Percentiles rank a stretch among this genome's conserved stretches.
Conservation (phyloP, 64 coral and sea anemone genomes). For the Actinia tenebrosa region DNA sequence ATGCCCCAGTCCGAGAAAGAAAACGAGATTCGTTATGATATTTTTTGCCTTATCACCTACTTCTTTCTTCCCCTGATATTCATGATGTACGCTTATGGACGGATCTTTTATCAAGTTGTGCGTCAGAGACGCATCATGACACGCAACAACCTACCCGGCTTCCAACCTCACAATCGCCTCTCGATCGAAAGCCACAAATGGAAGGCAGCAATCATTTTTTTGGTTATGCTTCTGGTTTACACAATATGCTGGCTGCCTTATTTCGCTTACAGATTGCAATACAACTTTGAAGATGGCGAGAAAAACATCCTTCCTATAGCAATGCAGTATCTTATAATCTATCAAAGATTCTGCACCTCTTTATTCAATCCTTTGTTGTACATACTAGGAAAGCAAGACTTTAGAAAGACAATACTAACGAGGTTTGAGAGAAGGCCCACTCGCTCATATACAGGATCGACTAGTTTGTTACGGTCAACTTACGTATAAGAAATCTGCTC, state of each 20-base stretch:
- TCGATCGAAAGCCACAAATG: constrained; percentile 21
- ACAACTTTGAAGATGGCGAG: not conserved
- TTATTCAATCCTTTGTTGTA: constrained; percentile 43
- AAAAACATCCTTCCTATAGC: not conserved
- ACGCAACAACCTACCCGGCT: not conserved
- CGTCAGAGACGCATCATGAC: not conserved
- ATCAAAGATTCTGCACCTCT: constrained; percentile 19
- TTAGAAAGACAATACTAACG: constrained; percentile 2
- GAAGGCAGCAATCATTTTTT: constrained; percentile 17
- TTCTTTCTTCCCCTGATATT: constrained; percentile 26
- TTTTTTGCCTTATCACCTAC: constrained; percentile 16
- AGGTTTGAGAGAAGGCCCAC: constrained; percentile 19
- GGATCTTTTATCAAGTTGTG: constrained; percentile 31
- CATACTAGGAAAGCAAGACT: constrained; percentile 41
- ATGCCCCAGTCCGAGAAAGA: not conserved
- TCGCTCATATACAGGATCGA: not conserved
- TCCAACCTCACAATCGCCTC: not conserved
- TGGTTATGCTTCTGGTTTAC: constrained; percentile 36
- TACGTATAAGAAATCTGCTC: not conserved
- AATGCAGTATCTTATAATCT: constrained; percentile 14
- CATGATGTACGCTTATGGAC: constrained; percentile 38
- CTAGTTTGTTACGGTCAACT: not conserved
- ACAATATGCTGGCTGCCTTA: constrained; percentile 43
- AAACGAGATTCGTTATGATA: constrained; percentile 18
- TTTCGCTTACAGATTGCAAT: constrained; percentile 16